phyloP scores from a whole-genome alignment of 2,797 vertebrate genomes.

The Vultur gryphus region DNA sequence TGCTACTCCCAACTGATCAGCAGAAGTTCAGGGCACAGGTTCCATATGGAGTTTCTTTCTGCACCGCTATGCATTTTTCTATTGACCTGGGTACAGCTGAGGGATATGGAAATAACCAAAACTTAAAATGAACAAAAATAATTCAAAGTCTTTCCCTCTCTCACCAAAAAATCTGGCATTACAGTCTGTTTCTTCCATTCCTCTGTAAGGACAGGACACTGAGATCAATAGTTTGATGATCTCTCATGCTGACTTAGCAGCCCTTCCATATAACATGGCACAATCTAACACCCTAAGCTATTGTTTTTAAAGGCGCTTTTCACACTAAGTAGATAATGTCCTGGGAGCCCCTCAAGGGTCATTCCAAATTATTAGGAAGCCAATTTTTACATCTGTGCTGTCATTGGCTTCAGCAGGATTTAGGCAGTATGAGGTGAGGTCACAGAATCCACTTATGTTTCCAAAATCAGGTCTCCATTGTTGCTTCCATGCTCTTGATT shows the following conservation, averaged over 20 bases:
- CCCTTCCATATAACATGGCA: not conserved
- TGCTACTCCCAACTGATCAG: not conserved
- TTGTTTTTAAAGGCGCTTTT: conserved; percentile 1
- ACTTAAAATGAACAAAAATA: not conserved
- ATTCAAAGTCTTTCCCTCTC: not conserved
- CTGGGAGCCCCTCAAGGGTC: not conserved
- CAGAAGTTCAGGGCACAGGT: not conserved
- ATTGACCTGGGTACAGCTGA: not conserved
- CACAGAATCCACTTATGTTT: not conserved
- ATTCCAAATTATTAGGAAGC: not conserved
- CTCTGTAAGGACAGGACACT: not conserved
- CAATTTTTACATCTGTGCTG: not conserved
- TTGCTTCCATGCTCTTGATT: not conserved
- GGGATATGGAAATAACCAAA: not conserved
- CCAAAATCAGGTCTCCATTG: not conserved
- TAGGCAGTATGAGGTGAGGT: not conserved
- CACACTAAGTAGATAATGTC: not conserved
- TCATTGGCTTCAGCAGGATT: not conserved
- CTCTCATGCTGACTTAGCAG: not conserved
- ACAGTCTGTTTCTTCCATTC: not conserved
- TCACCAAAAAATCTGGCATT: not conserved
- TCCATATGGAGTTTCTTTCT: not conserved
- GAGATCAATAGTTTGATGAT: not conserved
- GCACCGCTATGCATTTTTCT: not conserved
- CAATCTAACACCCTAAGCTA: not conserved